Evolutionary conservation across 2,113 vertebrate species (phyloP).

Genomic region (Ancistrus triradiatus): DNA sequence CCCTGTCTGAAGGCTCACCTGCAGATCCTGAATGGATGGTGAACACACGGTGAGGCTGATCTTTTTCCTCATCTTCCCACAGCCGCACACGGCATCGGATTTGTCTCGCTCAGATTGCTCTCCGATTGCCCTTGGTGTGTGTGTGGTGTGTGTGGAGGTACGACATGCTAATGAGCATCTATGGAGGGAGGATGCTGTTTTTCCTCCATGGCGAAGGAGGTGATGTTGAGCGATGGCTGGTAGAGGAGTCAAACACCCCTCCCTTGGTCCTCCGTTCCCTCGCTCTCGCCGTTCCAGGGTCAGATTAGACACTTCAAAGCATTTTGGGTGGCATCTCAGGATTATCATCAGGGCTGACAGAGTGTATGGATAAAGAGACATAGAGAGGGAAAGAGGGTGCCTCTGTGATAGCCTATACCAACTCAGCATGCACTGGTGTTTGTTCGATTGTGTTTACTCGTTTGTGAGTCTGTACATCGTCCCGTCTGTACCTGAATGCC

Average conservation of each 20-base stretch:
- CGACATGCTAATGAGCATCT: no score
- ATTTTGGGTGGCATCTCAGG: no score
- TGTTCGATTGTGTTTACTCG: slow-evolving; percentile 31
- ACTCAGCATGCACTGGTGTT: background rate
- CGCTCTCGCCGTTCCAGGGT: background rate
- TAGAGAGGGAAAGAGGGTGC: slow-evolving; percentile 17
- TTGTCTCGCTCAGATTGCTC: no score
- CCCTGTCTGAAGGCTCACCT: slow-evolving; percentile 66
- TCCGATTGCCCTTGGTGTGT: no score
- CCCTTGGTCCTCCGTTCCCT: background rate
- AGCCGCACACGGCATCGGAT: no score
- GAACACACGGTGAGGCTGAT: slow-evolving; percentile 66
- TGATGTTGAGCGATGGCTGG: slow-evolving; percentile 50
- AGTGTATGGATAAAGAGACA: no score
- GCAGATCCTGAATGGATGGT: slow-evolving; percentile 69
- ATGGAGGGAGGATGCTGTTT: slow-evolving; percentile 32
- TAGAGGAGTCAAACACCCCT: slow-evolving; percentile 56
- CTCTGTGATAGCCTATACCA: background rate
- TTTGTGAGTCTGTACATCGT: slow-evolving; percentile 12
- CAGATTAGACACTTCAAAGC: no score
- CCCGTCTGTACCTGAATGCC: slow-evolving; percentile 38
- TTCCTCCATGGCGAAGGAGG: slow-evolving; percentile 53
- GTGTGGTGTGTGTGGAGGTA: no score
- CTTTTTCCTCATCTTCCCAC: no score
- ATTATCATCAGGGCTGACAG: no score